Conservation (phyloP, 2,888 invertebrate species). For the Protophormia terraenovae region DNA sequence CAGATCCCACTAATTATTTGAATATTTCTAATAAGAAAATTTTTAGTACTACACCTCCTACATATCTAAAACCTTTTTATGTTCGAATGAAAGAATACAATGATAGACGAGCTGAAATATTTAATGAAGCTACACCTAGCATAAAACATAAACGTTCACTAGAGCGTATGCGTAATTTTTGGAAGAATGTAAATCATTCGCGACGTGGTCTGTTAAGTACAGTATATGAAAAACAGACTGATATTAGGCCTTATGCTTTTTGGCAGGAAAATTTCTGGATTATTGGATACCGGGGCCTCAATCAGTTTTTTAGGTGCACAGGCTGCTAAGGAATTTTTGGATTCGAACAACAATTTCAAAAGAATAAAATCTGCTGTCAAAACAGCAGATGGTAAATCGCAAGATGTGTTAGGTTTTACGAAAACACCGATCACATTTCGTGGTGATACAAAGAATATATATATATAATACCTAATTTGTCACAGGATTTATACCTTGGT, state of each 20-base stretch:
- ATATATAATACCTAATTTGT: slow-evolving; percentile 31
- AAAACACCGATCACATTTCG: neutral
- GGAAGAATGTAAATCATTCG: neutral
- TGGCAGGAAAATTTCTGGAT: neutral
- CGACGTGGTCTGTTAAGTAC: neutral
- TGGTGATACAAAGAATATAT: neutral
- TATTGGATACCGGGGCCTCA: slow-evolving; percentile 10
- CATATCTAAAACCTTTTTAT: neutral
- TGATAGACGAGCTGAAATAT: neutral
- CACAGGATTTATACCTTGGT: slow-evolving; percentile 4
- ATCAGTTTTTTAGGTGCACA: neutral
- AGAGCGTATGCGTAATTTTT: neutral
- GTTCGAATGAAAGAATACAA: slow-evolving; percentile 4
- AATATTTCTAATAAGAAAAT: neutral
- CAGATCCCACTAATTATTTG: neutral
- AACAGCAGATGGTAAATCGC: slow-evolving; percentile 14
- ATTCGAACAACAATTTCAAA: neutral
- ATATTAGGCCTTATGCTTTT: slow-evolving; percentile 6
- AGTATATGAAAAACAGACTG: slow-evolving; percentile 1
- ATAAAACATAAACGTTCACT: neutral
- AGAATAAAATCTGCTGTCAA: slow-evolving; percentile 2
- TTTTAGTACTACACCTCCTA: neutral
- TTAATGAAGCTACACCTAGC: neutral
- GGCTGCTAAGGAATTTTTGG: neutral
- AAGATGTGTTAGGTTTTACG: neutral